phyloP scores from a whole-genome alignment of 2,888 invertebrate species.

The Pedicia rivosa region DNA sequence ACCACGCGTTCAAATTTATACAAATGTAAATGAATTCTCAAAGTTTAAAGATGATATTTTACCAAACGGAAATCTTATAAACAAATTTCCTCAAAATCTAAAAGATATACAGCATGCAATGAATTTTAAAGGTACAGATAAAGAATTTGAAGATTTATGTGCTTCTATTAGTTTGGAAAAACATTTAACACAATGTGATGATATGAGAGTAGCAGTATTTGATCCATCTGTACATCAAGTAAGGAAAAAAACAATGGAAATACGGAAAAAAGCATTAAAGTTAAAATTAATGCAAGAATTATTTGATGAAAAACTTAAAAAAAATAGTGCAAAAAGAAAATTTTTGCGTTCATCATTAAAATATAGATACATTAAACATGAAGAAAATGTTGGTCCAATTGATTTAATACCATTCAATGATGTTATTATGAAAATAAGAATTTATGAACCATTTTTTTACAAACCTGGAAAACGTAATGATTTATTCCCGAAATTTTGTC shows the following conservation, averaged over 20 bases:
- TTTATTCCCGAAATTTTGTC: constrained; percentile 30
- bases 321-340: no score
- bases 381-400: constrained; percentile 8
- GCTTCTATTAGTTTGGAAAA: constrained; percentile 15
- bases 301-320: constrained; percentile 12
- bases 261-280: constrained; percentile 10
- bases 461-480: constrained; percentile 15
- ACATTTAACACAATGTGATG: constrained; percentile 14
- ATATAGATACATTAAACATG: neutral
- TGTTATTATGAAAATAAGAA: constrained; percentile 30
- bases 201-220: constrained; percentile 14
- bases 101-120: constrained; percentile 7
- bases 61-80: neutral
- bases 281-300: constrained; percentile 13
- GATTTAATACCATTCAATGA: constrained; percentile 25
- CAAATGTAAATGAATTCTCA: no score
- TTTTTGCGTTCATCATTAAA: neutral
- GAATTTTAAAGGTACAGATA: constrained; percentile 9
- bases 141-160: constrained; percentile 12
- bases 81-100: neutral
- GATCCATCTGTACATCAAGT: constrained; percentile 13
- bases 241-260: constrained; percentile 7
- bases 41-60: no score
- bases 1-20: no score
- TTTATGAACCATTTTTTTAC: constrained; percentile 34